Evolutionary conservation across 2,888 invertebrate genomes (phyloP).

Genomic region (Nephrotoma appendiculata): DNA sequence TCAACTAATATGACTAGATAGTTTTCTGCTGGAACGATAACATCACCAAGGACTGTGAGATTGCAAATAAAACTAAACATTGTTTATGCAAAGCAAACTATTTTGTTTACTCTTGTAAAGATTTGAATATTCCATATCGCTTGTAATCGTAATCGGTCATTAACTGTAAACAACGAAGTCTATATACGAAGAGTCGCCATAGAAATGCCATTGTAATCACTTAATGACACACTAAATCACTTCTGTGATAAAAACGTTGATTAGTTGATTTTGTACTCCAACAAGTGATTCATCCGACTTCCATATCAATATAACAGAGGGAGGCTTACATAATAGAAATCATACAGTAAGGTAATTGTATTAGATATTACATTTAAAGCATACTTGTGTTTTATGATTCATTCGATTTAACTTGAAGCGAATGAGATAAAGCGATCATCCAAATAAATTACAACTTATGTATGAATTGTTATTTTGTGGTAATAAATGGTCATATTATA

Average conservation of each 20-base stretch:
- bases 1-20: too few relatives aligned
- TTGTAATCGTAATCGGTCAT: background rate
- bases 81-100: too few relatives aligned
- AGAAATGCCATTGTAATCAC: background rate
- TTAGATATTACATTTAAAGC: background rate
- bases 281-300: background rate
- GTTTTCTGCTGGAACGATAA: too few relatives aligned
- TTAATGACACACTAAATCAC: background rate
- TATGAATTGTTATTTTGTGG: background rate
- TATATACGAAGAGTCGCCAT: background rate
- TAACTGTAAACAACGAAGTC: background rate
- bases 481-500: background rate
- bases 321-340: background rate
- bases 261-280: background rate
- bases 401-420: background rate
- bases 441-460: background rate
- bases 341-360: background rate
- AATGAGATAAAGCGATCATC: background rate
- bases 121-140: too few relatives aligned
- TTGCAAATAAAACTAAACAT: too few relatives aligned
- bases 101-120: too few relatives aligned
- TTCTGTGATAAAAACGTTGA: background rate
- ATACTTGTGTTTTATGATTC: background rate
- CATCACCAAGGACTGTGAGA: too few relatives aligned
- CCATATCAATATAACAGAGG: background rate